Base-by-base conservation (phyloP, 2,888 invertebrate genomes). In the Morpho deidamia region DNA sequence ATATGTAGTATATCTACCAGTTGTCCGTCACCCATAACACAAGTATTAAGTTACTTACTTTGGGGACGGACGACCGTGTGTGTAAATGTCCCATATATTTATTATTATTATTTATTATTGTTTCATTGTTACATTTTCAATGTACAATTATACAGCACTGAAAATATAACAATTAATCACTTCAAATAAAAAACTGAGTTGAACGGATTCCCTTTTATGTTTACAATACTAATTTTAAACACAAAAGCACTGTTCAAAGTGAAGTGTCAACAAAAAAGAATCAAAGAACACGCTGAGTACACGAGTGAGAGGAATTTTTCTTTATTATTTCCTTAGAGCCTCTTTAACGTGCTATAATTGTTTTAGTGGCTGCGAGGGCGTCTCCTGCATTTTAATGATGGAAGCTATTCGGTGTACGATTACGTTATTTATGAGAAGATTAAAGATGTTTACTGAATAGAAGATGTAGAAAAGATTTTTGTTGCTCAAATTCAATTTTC, bases 331-430 rank as follows among this genome's bases (percentile, higher is more conserved):
- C 38, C 38, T 38, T 40, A 1, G 67, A 68, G 69, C 63, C 67
- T 72, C 70, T 70, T 72, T 79, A 78, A 76, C 76, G 71, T 73
- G 76, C 72, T 72, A 76, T 80, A 78, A 79, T 79, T 81, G 79
- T 78, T 81, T 77, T 70, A 70, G 67, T 64, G 68, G 51, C 34
- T 37, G 50, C 52, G 44, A 35, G 49, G 23, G 42, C 55, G 40
- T 37, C 53, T 34, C 55, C 58, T 47, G 55, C 53, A 52, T 55
- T 47, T 47, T 52, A 49, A 59, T 60, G 55, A 58, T 55, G 44
- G 23, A 12, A 40, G 39, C 14, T 41, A 49, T 48, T 48, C 34
- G 23, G 48, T 48, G 39, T 47, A 39, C 40, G 39, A 35, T 53
- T 44, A 41, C 32, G 11, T 43, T 53, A 38, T 53, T 53, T 47